phyloP scores from a whole-genome alignment of 2,888 invertebrate genomes.

The Caenorhabditis sulstoni region DNA sequence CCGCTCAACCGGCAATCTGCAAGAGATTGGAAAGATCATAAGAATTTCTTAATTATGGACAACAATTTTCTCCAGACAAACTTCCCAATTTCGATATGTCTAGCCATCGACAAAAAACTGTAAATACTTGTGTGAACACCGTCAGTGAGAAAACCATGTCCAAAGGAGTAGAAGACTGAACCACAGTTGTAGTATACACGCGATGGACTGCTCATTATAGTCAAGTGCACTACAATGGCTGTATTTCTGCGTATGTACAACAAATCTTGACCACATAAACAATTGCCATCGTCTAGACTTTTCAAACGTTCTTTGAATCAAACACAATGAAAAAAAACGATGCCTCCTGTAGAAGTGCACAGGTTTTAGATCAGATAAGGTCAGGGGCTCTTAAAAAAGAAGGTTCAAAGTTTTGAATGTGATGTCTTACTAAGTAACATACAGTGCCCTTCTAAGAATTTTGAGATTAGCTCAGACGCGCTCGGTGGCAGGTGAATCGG shows the following conservation, averaged over 20 bases:
- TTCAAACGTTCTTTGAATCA: conserved; percentile 21
- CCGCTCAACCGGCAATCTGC: too few relatives aligned
- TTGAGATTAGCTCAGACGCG: too few relatives aligned
- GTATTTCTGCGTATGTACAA: conserved; percentile 2
- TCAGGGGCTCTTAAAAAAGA: background rate
- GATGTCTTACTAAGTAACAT: background rate
- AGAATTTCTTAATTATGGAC: conserved; percentile 21
- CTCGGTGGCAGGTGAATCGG: conserved; percentile 6
- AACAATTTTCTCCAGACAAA: conserved; percentile 31
- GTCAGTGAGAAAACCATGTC: background rate
- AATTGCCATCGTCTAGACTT: conserved; percentile 37
- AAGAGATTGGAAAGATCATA: too few relatives aligned
- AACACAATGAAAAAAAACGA: background rate
- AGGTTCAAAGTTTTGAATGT: background rate
- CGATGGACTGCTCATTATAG: conserved; percentile 12
- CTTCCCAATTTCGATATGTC: conserved; percentile 11
- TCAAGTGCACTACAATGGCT: conserved; percentile 10
- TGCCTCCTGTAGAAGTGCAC: conserved; percentile 18
- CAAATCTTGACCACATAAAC: conserved; percentile 5
- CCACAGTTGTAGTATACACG: conserved; percentile 2
- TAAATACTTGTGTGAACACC: conserved; percentile 3
- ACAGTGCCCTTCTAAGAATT: background rate
- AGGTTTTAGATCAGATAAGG: conserved; percentile 1
- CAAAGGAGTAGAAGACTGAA: background rate
- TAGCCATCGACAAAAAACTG: background rate